Evolutionary conservation across 2,797 vertebrate species (phyloP).

Genomic region (Ibycter americanus): DNA sequence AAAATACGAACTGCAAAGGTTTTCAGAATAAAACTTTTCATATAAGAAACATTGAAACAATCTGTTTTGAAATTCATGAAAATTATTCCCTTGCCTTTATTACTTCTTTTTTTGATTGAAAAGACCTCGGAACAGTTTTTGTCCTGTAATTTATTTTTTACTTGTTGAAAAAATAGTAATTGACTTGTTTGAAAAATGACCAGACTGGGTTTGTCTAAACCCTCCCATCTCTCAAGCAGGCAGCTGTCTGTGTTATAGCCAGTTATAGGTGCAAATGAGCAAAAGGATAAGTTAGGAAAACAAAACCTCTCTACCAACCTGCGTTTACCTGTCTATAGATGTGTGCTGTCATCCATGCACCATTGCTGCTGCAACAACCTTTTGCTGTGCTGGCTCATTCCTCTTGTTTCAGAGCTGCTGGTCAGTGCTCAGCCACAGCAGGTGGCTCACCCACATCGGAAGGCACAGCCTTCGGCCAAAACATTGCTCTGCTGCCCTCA

Average conservation of each 20-base stretch:
- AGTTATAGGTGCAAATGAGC: not conserved
- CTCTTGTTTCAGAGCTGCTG: not conserved
- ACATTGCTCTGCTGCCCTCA: not conserved
- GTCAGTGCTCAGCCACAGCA: not conserved
- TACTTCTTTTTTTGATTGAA: not conserved
- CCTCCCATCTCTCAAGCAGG: not conserved
- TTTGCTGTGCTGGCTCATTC: not conserved
- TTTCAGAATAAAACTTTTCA: not conserved
- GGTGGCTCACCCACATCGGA: not conserved
- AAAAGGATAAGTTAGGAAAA: not conserved
- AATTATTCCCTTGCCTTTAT: not conserved
- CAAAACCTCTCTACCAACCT: not conserved
- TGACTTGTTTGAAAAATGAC: not conserved
- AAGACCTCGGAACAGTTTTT: not conserved
- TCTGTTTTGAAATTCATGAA: not conserved
- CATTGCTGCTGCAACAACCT: rapidly evolving
- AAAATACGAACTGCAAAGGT: not conserved
- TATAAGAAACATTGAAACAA: not conserved
- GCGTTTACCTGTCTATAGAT: not conserved
- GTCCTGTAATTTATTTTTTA: not conserved
- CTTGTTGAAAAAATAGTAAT: not conserved
- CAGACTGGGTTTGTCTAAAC: not conserved
- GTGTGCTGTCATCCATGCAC: not conserved
- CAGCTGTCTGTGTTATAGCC: not conserved
- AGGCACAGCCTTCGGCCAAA: not conserved